Evolutionary conservation across 2,113 vertebrate genomes (phyloP).

Genomic region (Tenrec ecaudatus): DNA sequence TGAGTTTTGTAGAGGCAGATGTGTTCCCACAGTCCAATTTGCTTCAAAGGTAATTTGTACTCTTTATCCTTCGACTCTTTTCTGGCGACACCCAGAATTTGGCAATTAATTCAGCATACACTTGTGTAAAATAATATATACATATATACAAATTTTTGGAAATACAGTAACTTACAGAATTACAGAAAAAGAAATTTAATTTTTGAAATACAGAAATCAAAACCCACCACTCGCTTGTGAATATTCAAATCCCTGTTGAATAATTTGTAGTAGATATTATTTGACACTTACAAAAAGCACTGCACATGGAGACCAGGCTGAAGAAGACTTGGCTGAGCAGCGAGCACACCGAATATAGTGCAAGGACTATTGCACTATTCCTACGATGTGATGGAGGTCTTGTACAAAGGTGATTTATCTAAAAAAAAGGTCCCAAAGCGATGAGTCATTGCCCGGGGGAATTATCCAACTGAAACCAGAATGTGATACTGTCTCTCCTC

Average conservation of each 20-base stretch:
- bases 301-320: rapidly evolving
- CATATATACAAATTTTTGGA: neutral
- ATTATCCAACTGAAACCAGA: neutral
- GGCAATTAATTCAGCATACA: no score
- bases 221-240: neutral
- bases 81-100: no score
- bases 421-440: neutral
- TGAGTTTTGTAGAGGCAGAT: neutral
- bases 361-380: neutral
- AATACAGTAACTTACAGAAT: neutral
- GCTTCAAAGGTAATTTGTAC: neutral
- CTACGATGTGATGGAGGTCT: neutral
- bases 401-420: neutral
- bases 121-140: neutral
- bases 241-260: no score
- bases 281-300: rapidly evolving
- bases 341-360: neutral
- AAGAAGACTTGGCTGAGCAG: neutral
- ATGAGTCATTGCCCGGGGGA: neutral
- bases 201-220: neutral
- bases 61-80: no score
- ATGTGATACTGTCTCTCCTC: neutral
- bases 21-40: neutral
- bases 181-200: no score
- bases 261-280: neutral